These are phyloP conservation scores for Caenorhabditis wallacei DNA, from an alignment of 2,888 invertebrate genomes.

Conservation along the genomic window DNA sequence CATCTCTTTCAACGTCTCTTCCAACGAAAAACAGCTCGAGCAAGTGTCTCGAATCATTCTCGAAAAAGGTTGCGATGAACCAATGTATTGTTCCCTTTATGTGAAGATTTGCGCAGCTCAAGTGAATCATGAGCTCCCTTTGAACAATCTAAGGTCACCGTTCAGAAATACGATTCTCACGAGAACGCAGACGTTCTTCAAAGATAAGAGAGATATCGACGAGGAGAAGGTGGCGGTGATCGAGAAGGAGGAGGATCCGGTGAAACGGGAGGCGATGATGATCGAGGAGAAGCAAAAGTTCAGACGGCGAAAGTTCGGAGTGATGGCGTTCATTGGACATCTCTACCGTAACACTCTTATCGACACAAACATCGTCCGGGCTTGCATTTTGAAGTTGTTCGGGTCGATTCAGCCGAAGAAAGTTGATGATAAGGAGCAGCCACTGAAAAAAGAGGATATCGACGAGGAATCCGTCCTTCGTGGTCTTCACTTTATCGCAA, in stretches of 20 bases:
- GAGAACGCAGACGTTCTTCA: constrained; percentile 70
- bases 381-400: constrained; percentile 71
- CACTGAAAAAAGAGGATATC: constrained; percentile 17
- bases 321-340: constrained; percentile 80
- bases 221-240: constrained; percentile 51
- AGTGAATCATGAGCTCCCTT: constrained; percentile 61
- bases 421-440: background rate
- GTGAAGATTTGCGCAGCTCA: constrained; percentile 69
- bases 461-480: constrained; percentile 70
- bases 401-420: constrained; percentile 25
- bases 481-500: constrained; percentile 62
- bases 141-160: constrained; percentile 33
- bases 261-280: constrained; percentile 67
- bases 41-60: constrained; percentile 74
- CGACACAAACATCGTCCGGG: constrained; percentile 69
- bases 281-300: constrained; percentile 70
- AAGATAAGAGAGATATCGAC: constrained; percentile 60
- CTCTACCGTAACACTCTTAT: constrained; percentile 72
- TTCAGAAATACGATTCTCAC: constrained; percentile 73
- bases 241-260: constrained; percentile 71
- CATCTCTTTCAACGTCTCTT: constrained; percentile 67
- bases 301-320: constrained; percentile 78
- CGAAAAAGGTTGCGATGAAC: constrained; percentile 78
- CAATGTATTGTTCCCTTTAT: constrained; percentile 75
- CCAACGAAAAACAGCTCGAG: constrained; percentile 42